Percentiles rank a stretch among this genome's conserved stretches.
Evolutionary conservation across 2,113 vertebrate species (phyloP).

Genomic region (Ondatra zibethicus): DNA sequence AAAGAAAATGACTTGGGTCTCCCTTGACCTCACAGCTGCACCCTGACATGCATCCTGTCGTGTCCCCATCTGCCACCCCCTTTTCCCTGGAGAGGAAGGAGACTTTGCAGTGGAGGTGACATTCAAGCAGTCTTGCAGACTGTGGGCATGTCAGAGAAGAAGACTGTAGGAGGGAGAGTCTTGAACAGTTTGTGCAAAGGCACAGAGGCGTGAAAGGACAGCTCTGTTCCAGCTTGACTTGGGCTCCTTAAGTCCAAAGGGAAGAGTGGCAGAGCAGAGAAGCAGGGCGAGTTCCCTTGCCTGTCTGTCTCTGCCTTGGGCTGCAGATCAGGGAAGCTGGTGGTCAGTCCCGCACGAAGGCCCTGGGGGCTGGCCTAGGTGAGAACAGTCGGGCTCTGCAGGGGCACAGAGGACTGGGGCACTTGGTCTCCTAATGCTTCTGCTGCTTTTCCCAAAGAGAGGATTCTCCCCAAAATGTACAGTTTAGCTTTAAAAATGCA

Average conservation of each 20-base stretch:
- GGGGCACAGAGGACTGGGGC: background rate
- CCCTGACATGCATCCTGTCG: background rate
- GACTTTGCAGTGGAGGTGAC: constrained; percentile 14
- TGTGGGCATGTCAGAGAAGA: constrained; percentile 2
- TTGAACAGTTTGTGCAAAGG: constrained; percentile 58
- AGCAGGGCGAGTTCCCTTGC: background rate
- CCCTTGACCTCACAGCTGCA: background rate
- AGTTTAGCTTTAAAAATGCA: constrained; percentile 39
- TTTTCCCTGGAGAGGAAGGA: background rate
- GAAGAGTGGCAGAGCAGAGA: background rate
- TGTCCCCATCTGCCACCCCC: background rate
- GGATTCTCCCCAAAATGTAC: background rate
- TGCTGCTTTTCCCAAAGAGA: constrained; percentile 26
- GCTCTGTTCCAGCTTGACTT: constrained; percentile 28
- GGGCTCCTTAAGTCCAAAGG: constrained; percentile 9
- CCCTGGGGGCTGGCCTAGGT: background rate
- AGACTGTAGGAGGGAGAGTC: constrained; percentile 39
- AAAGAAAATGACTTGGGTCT: background rate
- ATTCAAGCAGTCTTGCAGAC: constrained; percentile 33
- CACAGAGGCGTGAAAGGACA: constrained; percentile 56
- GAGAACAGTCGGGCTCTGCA: background rate
- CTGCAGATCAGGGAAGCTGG: constrained; percentile 7
- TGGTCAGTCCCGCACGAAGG: background rate
- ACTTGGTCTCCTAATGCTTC: background rate
- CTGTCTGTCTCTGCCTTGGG: background rate